Evolutionary conservation across 1,140 invertebrate genomes (phyloP), one percentile per base, ranked within the genome.

Genomic region (Achatina immaculata): DNA sequence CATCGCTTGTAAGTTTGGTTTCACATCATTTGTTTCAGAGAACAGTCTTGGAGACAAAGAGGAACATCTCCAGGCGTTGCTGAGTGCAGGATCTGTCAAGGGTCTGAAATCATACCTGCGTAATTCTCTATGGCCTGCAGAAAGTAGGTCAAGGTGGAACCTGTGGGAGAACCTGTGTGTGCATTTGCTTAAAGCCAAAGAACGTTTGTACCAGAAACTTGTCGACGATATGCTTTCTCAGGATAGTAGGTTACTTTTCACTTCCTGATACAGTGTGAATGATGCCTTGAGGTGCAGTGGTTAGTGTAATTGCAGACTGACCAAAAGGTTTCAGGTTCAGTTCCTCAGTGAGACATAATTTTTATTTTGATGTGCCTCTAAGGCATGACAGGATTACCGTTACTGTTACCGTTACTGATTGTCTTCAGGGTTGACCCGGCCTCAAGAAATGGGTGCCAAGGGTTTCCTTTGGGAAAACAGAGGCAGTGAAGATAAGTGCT

Each of bases 111-210:
- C 66, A 31, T 72, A 71, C 48, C 36, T 80, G 3, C 40, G 78
- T 7, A 71, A 72, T 31, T 80, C 78, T 42, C 45, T 58, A 21
- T 80, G 66, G 68, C 68, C 78, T 19, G 66, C 78, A 28, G 78
- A 80, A 34, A 71, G 66, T 42, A 21, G 69, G 28, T 21, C 62
- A 28, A 34, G 78, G 28, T 7, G 31, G 0, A 19, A 66, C 0
- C 45, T 71, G 0, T 80, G 78, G 78, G 68, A 71, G 34, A 71
- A 72, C 9, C 36, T 80, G 43, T 80, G 78, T 28, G 9, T n/a
- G 28, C 31, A 42, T 38, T 42, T 38, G 21, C 38, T 72, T 4
- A 71, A 80, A 34, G 65, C 45, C n/a, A 34, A 62, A 40, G 78
- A 48, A 11, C 45, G 42, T 58, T 43, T 80, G 9, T 80, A 80